Evolutionary conservation across 2,797 vertebrate genomes (phyloP).

Genomic region (Anabacerthia variegaticeps): DNA sequence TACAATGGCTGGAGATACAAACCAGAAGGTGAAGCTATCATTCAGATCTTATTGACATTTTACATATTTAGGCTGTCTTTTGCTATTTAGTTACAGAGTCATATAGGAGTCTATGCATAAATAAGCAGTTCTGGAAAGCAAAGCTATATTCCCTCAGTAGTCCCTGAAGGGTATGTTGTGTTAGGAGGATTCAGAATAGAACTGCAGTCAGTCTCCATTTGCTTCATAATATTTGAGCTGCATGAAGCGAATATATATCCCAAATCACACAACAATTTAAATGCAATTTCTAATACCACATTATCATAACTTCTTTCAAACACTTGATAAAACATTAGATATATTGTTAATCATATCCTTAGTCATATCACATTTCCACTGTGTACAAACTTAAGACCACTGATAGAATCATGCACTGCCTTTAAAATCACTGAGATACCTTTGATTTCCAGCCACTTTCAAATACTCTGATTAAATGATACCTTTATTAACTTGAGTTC

Average conservation of each 20-base stretch:
- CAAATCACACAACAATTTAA: background rate
- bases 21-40: background rate
- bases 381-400: background rate
- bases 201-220: background rate
- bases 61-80: background rate
- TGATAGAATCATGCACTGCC: background rate
- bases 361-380: background rate
- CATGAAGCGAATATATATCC: background rate
- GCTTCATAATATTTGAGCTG: background rate
- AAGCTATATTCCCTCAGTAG: background rate
- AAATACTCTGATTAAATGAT: background rate
- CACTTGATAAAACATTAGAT: background rate
- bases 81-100: background rate
- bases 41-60: conserved; percentile 10
- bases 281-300: background rate
- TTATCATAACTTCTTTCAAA: background rate
- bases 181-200: background rate
- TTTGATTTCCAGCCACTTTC: background rate
- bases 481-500: background rate
- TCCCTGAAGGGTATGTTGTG: background rate
- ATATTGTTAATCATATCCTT: background rate
- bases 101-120: background rate
- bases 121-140: background rate
- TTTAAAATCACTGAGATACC: background rate
- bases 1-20: background rate